Percentiles rank a stretch among this genome's conserved stretches.
These are phyloP conservation scores for Anagyrus pseudococci DNA, from an alignment of 2,888 invertebrate species.

Conservation along the genomic window DNA sequence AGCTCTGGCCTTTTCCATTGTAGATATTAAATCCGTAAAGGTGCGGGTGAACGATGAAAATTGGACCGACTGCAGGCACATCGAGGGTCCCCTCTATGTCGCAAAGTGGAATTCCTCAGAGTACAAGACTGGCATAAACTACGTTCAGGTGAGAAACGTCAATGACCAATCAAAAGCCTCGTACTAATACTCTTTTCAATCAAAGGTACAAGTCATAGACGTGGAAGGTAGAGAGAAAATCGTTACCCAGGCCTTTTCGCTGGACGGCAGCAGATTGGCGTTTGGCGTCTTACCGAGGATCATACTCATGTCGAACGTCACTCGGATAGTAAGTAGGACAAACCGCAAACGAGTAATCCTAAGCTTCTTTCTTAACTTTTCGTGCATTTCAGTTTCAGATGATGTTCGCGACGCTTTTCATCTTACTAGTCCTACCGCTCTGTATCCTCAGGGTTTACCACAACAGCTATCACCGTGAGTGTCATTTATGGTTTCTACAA, in stretches of 20 bases:
- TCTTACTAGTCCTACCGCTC: conserved; percentile 71
- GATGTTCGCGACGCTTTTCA: conserved; percentile 70
- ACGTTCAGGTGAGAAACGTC: conserved; percentile 66
- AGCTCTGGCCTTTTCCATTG: conserved; percentile 78
- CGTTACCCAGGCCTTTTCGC: conserved; percentile 76
- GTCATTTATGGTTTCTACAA: conserved; percentile 16
- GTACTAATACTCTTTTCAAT: too few species aligned
- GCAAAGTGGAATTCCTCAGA: conserved; percentile 74
- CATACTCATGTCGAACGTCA: conserved; percentile 79
- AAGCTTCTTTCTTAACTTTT: too few species aligned
- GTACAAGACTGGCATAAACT: conserved; percentile 73
- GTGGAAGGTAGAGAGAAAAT: conserved; percentile 65
- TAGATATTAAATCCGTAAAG: conserved; percentile 69
- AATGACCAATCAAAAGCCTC: too few species aligned
- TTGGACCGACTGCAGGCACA: conserved; percentile 70
- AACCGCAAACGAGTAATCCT: neutral
- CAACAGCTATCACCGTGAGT: conserved; percentile 66
- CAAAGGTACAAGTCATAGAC: conserved; percentile 69
- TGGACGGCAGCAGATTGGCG: conserved; percentile 74
- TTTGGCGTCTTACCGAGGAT: conserved; percentile 75
- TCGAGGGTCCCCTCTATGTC: conserved; percentile 76
- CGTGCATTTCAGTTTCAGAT: conserved; percentile 70
- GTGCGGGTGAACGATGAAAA: conserved; percentile 71
- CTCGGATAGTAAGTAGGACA: conserved; percentile 71
- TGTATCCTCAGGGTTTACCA: conserved; percentile 69